phyloP scores from a whole-genome alignment of 2,797 vertebrate genomes.

The Otus scops region DNA sequence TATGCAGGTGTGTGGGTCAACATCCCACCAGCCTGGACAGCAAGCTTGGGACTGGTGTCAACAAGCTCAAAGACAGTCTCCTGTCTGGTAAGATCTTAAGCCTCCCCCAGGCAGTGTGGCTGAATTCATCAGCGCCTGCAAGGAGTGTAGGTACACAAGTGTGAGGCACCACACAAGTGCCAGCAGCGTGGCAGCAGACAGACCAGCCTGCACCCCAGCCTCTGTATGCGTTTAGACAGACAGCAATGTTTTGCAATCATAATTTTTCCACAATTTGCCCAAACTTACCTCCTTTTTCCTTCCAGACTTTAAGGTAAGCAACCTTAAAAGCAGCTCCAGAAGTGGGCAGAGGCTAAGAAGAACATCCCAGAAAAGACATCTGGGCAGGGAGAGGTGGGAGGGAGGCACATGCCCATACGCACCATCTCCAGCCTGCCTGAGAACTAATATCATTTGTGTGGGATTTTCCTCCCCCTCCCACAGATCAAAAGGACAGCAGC shows the following conservation, averaged over 20 bases:
- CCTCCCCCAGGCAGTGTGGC: not conserved
- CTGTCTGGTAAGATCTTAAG: not conserved
- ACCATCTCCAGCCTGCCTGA: slow-evolving; percentile 1
- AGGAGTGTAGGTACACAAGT: not conserved
- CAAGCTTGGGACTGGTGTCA: not conserved
- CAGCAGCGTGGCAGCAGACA: not conserved
- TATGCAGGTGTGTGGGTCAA: accelerated
- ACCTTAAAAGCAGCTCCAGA: not conserved
- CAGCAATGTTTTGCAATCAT: not conserved
- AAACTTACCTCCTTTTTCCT: not conserved
- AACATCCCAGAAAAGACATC: slow-evolving; percentile 6
- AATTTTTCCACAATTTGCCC: not conserved
- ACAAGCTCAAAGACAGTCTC: not conserved
- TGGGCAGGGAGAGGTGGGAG: slow-evolving; percentile 4
- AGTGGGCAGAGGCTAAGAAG: not conserved
- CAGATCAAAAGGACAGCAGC: slow-evolving; percentile 75
- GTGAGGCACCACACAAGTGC: accelerated
- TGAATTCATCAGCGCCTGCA: accelerated
- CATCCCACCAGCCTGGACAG: not conserved
- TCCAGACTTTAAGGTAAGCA: not conserved
- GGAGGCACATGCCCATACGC: not conserved
- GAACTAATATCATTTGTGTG: slow-evolving; percentile 60
- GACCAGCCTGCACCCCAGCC: not conserved
- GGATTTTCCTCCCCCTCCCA: slow-evolving; percentile 48
- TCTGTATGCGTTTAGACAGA: not conserved